Percentiles rank a stretch among this genome's conserved stretches.
phyloP scores from a whole-genome alignment of 2,113 vertebrate genomes.

The Indicator maculatus region DNA sequence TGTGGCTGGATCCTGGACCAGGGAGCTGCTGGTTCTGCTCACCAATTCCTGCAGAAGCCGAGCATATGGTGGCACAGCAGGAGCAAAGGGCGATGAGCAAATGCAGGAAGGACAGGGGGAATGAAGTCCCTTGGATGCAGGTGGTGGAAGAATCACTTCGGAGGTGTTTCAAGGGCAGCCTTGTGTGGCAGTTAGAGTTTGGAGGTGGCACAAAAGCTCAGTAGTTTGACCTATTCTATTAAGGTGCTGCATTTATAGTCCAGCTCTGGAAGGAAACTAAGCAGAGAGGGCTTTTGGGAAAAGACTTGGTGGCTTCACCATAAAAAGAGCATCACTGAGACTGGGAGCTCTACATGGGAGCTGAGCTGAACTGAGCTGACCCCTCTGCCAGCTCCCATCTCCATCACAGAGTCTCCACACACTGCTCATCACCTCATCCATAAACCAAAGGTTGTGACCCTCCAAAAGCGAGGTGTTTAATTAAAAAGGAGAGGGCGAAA shows the following conservation, averaged over 20 bases:
- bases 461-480: neutral
- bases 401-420: neutral
- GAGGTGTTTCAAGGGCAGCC: constrained; percentile 29
- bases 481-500: neutral
- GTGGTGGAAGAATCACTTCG: neutral
- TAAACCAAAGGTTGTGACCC: neutral
- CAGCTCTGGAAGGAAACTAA: neutral
- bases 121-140: neutral
- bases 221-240: neutral
- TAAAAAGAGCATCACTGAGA: neutral
- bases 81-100: neutral
- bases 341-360: neutral
- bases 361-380: neutral
- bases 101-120: neutral
- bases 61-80: neutral
- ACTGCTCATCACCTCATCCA: neutral
- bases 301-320: neutral
- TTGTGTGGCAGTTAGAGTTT: neutral
- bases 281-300: neutral
- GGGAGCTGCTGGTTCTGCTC: neutral
- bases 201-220: neutral
- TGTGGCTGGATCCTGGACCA: neutral
- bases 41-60: neutral
- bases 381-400: rapidly evolving
- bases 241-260: neutral